Conservation (phyloP, 2,888 invertebrate genomes). For the Thereva nobilitata region DNA sequence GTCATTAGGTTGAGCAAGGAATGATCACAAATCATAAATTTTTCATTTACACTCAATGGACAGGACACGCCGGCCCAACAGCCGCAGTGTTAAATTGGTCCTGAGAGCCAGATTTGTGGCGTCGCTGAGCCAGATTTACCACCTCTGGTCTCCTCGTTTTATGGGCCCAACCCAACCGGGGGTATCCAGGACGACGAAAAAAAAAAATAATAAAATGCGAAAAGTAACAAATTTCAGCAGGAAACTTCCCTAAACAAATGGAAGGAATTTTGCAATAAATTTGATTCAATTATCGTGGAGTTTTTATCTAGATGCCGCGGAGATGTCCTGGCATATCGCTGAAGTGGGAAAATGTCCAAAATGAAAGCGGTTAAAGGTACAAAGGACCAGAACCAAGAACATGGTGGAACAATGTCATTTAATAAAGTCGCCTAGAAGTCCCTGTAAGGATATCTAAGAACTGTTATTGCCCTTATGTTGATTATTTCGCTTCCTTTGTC, state of each 20-base stretch:
- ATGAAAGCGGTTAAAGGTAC: constrained; percentile 19
- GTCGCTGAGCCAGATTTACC: background rate
- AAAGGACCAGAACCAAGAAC: background rate
- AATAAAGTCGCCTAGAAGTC: constrained; percentile 26
- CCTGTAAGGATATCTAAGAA: constrained; percentile 13
- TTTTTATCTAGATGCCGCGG: constrained; percentile 18
- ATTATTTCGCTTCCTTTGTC: constrained; percentile 14
- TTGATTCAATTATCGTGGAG: constrained; percentile 39
- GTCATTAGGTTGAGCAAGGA: constrained; percentile 23
- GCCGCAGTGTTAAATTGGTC: background rate
- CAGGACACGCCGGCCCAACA: background rate
- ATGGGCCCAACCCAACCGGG: no score
- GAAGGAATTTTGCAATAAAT: constrained; percentile 25
- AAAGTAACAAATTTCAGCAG: no score
- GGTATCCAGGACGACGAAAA: no score
- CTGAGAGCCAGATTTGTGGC: background rate
- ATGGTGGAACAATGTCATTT: constrained; percentile 16
- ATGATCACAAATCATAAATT: constrained; percentile 34
- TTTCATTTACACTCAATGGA: constrained; percentile 28
- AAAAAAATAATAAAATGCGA: no score
- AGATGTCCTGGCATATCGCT: background rate
- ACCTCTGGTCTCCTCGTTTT: no score
- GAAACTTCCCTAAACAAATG: background rate
- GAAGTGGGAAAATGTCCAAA: background rate
- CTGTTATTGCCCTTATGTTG: constrained; percentile 23